Conservation (phyloP, 2,797 vertebrate species). For the Urosaurus nigricauda region DNA sequence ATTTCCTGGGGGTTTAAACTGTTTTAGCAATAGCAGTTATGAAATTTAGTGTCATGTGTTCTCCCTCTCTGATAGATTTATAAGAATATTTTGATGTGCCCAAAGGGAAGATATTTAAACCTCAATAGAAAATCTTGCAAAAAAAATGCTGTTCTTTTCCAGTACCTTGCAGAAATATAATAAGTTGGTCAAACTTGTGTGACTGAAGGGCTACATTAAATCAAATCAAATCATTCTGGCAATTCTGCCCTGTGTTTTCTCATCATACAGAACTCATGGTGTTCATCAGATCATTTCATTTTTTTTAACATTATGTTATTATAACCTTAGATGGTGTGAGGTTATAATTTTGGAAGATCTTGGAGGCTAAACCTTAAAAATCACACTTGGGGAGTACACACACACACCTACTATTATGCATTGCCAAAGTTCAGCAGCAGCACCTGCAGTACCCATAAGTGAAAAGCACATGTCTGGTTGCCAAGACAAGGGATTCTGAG, state of each 20-base stretch:
- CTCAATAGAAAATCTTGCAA: neutral
- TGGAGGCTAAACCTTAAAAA: neutral
- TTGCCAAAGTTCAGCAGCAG: neutral
- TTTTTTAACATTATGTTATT: neutral
- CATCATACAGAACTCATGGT: neutral
- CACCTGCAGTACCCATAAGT: neutral
- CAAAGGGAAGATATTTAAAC: neutral
- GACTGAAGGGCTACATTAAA: neutral
- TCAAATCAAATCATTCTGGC: neutral
- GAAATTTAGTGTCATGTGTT: slow-evolving; percentile 1
- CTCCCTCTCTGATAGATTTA: neutral
- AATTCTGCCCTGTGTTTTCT: neutral
- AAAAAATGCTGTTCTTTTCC: neutral
- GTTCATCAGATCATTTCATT: neutral
- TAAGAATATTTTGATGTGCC: slow-evolving; percentile 15
- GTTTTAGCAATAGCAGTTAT: neutral
- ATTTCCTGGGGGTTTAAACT: neutral
- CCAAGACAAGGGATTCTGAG: no score
- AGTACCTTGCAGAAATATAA: neutral
- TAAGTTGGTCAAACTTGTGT: neutral
- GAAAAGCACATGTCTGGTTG: neutral
- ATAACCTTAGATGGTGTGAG: neutral
- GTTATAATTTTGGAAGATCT: neutral
- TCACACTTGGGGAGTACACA: neutral
- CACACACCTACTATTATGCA: neutral